These are phyloP conservation scores for Trichogramma evanescens DNA, from an alignment of 2,888 invertebrate genomes.

Conservation along the genomic window DNA sequence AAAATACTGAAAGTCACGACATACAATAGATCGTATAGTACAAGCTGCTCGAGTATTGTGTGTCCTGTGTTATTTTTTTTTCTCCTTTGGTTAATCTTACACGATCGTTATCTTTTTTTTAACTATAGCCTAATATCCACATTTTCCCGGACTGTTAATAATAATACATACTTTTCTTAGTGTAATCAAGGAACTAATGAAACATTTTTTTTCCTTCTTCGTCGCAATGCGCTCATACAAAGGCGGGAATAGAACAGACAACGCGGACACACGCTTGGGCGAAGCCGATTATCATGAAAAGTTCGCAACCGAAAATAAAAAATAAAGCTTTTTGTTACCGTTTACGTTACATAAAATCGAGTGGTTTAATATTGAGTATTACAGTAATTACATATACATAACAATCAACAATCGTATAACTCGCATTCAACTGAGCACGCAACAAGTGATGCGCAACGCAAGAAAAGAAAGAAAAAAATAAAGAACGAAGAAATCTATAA, in stretches of 20 bases:
- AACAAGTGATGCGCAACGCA: constrained; percentile 14
- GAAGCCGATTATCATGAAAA: constrained; percentile 6
- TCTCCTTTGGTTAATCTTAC: constrained; percentile 12
- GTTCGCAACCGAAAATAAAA: constrained; percentile 11
- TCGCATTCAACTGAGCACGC: constrained; percentile 2
- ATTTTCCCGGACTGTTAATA: constrained; percentile 7
- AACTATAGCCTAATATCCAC: constrained; percentile 11
- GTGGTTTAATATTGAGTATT: background rate
- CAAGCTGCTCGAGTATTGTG: constrained; percentile 15
- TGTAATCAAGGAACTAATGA: constrained; percentile 19
- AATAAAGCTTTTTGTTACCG: constrained; percentile 7
- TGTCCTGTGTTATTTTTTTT: constrained; percentile 11
- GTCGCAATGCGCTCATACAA: too few relatives aligned
- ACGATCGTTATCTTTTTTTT: constrained; percentile 1
- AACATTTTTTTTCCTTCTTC: constrained; percentile 3
- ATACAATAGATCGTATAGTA: constrained; percentile 20
- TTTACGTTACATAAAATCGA: constrained; percentile 9
- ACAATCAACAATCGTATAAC: constrained; percentile 15
- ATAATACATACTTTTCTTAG: constrained; percentile 10
- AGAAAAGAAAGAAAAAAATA: background rate
- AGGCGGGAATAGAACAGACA: background rate
- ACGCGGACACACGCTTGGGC: background rate
- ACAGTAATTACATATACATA: background rate
- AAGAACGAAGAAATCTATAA: background rate
- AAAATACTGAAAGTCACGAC: constrained; percentile 21